phyloP scores from a whole-genome alignment of 2,888 invertebrate species.

The Patella pellucida region DNA sequence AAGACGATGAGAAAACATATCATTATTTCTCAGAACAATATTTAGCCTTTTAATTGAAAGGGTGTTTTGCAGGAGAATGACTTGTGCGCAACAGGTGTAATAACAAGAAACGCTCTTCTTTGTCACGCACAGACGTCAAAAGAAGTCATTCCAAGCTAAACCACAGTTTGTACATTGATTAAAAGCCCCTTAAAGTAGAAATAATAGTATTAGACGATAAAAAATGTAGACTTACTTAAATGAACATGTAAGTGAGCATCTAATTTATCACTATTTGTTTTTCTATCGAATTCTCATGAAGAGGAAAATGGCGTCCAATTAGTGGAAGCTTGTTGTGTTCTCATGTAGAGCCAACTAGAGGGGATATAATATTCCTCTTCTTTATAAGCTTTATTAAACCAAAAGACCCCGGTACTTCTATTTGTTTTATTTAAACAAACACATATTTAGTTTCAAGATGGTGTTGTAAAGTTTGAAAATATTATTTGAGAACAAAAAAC shows the following conservation, averaged over 20 bases:
- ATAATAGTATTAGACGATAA: not conserved
- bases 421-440: not conserved
- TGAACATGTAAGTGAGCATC: slow-evolving; percentile 9
- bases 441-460: too few relatives aligned
- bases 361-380: too few relatives aligned
- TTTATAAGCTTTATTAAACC: slow-evolving; percentile 10
- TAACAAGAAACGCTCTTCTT: too few relatives aligned
- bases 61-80: not conserved
- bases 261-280: not conserved
- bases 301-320: slow-evolving; percentile 6
- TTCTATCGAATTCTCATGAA: not conserved
- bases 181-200: not conserved
- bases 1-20: not conserved
- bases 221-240: not conserved
- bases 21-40: slow-evolving; percentile 7
- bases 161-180: too few relatives aligned
- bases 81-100: too few relatives aligned
- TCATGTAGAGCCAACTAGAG: too few relatives aligned
- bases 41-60: not conserved
- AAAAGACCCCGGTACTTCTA: not conserved
- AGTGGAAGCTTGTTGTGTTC: not conserved
- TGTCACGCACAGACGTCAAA: too few relatives aligned
- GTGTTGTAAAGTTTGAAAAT: too few relatives aligned
- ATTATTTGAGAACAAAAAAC: too few relatives aligned
- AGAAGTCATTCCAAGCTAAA: too few relatives aligned